These are phyloP conservation scores for Taphrorychus bicolor DNA, from an alignment of 2,888 invertebrate species.

Conservation along the genomic window DNA sequence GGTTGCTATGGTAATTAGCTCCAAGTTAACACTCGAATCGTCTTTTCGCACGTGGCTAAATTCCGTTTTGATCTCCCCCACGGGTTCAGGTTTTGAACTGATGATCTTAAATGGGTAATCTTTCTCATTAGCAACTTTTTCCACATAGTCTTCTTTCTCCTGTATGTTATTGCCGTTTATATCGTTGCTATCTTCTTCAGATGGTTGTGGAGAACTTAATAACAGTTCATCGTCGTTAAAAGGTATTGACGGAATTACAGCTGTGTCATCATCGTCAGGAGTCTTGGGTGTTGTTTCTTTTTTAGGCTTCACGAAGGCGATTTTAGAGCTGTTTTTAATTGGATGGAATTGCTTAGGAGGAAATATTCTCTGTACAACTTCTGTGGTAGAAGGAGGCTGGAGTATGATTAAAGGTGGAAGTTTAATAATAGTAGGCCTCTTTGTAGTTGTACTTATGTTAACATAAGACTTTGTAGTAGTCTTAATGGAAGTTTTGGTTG, in stretches of 20 bases:
- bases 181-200: conserved; percentile 20
- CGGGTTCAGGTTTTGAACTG: conserved; percentile 5
- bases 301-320: conserved; percentile 23
- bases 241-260: not conserved
- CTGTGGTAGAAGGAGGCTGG: conserved; percentile 33
- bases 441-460: too few relatives aligned
- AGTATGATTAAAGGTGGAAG: conserved; percentile 33
- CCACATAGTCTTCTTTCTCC: conserved; percentile 38
- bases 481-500: too few relatives aligned
- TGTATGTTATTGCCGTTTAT: conserved; percentile 14
- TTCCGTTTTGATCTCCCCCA: conserved; percentile 25
- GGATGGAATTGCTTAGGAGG: too few relatives aligned
- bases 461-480: too few relatives aligned
- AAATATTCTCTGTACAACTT: conserved; percentile 29
- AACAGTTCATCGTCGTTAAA: conserved; percentile 10
- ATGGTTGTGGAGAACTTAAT: not conserved
- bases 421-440: conserved; percentile 9
- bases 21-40: conserved; percentile 11
- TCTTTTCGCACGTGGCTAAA: conserved; percentile 16
- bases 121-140: conserved; percentile 26
- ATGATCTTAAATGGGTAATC: conserved; percentile 12
- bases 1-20: conserved; percentile 15
- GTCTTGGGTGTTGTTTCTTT: not conserved
- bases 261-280: conserved; percentile 1
- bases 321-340: conserved; percentile 17